phyloP scores from a whole-genome alignment of 2,797 vertebrate species.

The Myripristis jacobus region DNA sequence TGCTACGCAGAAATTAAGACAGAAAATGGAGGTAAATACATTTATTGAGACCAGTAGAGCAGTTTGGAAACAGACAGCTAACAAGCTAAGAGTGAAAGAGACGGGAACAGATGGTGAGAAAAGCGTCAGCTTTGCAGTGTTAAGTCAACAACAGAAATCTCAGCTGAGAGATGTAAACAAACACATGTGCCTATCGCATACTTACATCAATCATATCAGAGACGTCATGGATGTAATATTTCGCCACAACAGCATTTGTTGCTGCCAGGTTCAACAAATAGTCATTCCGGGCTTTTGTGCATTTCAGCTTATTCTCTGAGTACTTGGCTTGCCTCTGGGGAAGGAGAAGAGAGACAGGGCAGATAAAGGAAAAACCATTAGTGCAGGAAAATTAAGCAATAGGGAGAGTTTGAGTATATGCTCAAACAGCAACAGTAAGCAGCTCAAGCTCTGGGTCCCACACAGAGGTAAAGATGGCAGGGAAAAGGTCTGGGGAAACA shows the following conservation, averaged over 20 bases:
- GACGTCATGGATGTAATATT: constrained; percentile 99
- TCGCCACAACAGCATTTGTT: constrained; percentile 95
- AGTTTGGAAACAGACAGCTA: constrained; percentile 66
- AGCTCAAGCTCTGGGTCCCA: constrained; percentile 37
- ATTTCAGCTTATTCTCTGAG: constrained; percentile 99
- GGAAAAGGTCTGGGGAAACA: constrained; percentile 21
- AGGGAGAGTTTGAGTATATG: constrained; percentile 28
- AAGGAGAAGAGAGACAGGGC: constrained; percentile 57
- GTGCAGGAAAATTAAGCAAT: constrained; percentile 38
- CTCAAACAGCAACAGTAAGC: constrained; percentile 13
- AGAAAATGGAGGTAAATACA: constrained; percentile 39
- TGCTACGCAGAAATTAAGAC: constrained; percentile 38
- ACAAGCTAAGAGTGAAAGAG: constrained; percentile 56
- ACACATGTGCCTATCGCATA: constrained; percentile 64
- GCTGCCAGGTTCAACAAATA: constrained; percentile 97
- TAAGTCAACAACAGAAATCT: constrained; percentile 66
- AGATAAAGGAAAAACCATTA: constrained; percentile 47
- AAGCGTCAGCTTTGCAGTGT: constrained; percentile 58
- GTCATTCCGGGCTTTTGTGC: constrained; percentile 97
- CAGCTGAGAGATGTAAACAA: constrained; percentile 72
- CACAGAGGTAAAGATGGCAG: constrained; percentile 27
- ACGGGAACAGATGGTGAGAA: constrained; percentile 72
- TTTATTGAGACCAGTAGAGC: constrained; percentile 47
- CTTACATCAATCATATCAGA: constrained; percentile 98
- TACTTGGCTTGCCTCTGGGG: constrained; percentile 97